These are phyloP conservation scores for Gopherus flavomarginatus DNA, from an alignment of 2,113 vertebrate species.

Conservation along the genomic window DNA sequence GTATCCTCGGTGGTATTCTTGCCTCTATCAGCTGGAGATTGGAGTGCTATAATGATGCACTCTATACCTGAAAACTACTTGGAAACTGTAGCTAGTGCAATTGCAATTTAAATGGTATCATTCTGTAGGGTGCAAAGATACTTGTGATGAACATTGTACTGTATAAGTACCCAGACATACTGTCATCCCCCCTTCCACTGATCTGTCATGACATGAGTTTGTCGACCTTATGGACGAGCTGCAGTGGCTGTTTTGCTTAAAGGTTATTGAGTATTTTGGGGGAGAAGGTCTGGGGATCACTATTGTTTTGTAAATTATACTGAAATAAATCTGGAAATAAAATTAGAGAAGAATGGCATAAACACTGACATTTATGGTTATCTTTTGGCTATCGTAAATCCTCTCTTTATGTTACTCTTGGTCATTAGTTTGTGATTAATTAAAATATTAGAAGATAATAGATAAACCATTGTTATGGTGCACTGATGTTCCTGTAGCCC, in stretches of 20 bases:
- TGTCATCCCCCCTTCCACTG: not conserved
- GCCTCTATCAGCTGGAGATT: not conserved
- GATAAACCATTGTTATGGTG: not conserved
- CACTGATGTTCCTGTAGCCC: not conserved
- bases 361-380: not conserved
- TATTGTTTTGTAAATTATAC: not conserved
- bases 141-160: not conserved
- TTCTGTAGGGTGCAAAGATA: not conserved
- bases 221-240: not conserved
- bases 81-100: not conserved
- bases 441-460: not conserved
- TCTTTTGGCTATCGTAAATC: not conserved
- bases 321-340: not conserved
- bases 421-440: not conserved
- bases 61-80: not conserved
- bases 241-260: not conserved
- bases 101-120: not conserved
- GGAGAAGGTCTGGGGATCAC: not conserved
- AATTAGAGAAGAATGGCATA: not conserved
- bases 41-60: not conserved
- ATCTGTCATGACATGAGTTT: not conserved
- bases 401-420: not conserved
- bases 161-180: not conserved
- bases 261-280: not conserved
- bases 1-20: not conserved